Conservation (phyloP, 1,140 invertebrate genomes). For the Drosophila pseudoobscura region DNA sequence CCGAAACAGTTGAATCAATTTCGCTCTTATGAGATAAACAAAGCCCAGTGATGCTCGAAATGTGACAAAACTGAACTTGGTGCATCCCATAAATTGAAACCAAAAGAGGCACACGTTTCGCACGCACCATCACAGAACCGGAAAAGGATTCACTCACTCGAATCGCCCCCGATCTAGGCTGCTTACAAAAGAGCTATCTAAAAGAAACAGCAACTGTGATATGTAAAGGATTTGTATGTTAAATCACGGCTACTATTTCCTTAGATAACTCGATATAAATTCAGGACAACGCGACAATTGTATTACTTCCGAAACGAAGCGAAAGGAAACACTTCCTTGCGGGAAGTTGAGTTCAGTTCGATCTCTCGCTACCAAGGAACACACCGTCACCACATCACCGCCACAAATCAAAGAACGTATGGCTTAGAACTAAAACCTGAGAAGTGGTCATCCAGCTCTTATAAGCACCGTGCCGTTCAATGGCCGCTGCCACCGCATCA, state of each 20-base stretch:
- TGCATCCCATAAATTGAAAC: slow-evolving; percentile 84
- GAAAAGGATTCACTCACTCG: neutral
- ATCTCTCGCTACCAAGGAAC: neutral
- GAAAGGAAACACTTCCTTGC: too few relatives aligned
- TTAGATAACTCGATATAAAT: slow-evolving; percentile 83
- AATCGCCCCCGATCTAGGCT: slow-evolving; percentile 38
- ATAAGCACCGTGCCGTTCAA: slow-evolving; percentile 69
- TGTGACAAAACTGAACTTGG: slow-evolving; percentile 84
- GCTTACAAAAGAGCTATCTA: slow-evolving; percentile 83
- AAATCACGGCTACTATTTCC: slow-evolving; percentile 84
- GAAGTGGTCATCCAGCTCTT: slow-evolving; percentile 59
- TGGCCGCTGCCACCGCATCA: slow-evolving; percentile 77
- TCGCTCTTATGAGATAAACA: slow-evolving; percentile 85
- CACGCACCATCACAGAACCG: neutral
- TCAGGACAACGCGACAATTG: slow-evolving; percentile 3
- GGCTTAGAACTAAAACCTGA: slow-evolving; percentile 65
- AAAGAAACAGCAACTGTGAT: slow-evolving; percentile 84
- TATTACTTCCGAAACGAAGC: too few relatives aligned
- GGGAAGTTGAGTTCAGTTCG: neutral
- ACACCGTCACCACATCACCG: neutral
- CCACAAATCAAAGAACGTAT: slow-evolving; percentile 38
- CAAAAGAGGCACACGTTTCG: neutral
- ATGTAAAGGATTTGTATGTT: slow-evolving; percentile 58
- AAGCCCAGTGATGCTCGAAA: slow-evolving; percentile 86
- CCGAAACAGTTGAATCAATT: slow-evolving; percentile 36